Base-by-base conservation (phyloP, 2,797 vertebrate species). In the Clarias pachynema region DNA sequence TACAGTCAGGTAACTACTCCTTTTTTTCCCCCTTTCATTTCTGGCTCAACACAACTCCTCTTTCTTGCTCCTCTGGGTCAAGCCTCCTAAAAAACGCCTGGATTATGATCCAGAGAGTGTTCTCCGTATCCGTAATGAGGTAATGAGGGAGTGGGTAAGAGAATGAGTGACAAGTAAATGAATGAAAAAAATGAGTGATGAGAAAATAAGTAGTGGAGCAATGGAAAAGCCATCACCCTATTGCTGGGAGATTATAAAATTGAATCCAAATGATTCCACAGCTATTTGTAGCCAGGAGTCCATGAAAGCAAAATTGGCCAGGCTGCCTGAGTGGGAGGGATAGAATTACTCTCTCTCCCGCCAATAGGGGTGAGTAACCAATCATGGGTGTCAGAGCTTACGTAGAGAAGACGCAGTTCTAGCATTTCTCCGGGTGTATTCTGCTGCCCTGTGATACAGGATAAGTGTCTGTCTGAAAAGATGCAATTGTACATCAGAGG, bases 71-170 rank as follows among this genome's bases (percentile, higher is more conserved):
- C 68, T 86, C 85, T 90, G 88, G 37, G 75, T 84, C 83, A 91
- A 97, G 96, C 96, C 96, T 94, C 96, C 96, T 95, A 97, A 97
- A 97, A 97, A 96, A 93, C 92, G 93, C 92, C 95, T 97, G 93
- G 96, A 97, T 91, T 96, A 96, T 96, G 94, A 95, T 94, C 96
- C 92, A 94, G 96, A 96, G 90, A 95, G 91, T 89, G 92, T 95
- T 93, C 90, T 94, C 83, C 94, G 89, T 94, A 91, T 95, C 94
- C 92, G 92, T 88, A 92, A 95, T 86, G 95, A 97, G 96, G 96
- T 97, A 97, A 94, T 92, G 87, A 93, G 26, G 75, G 79, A 20
- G 57, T 83, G 49, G 80, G 80, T 4, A 68, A 20, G 56, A 73
- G 22, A 24, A 49, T 81, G 77, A 31, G 84, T 72, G 81, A 68